Evolutionary conservation across 2,113 vertebrate genomes (phyloP).

Genomic region (Monarcha castaneiventris): DNA sequence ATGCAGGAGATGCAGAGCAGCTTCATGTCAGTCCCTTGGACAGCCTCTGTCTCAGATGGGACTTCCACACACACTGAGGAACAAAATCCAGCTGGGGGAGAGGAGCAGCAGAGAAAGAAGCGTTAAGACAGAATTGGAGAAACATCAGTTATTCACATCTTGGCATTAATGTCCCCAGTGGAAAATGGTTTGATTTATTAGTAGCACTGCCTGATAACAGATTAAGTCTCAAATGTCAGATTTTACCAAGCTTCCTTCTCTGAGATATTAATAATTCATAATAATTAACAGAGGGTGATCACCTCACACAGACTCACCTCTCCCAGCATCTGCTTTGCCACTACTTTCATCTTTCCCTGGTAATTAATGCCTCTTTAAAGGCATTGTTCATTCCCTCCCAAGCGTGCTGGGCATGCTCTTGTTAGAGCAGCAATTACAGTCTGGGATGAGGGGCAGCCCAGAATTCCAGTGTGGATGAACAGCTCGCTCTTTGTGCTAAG

Average conservation of each 20-base stretch:
- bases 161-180: neutral
- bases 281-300: conserved; percentile 13
- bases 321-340: conserved; percentile 10
- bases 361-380: neutral
- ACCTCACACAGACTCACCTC: neutral
- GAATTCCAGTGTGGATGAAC: neutral
- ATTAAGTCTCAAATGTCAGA: neutral
- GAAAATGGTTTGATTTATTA: neutral
- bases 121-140: neutral
- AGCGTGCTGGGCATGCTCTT: neutral
- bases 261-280: neutral
- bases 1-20: conserved; percentile 92
- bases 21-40: conserved; percentile 84
- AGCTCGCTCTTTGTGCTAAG: neutral
- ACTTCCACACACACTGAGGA: conserved; percentile 90
- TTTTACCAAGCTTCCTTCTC: neutral
- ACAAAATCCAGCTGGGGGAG: conserved; percentile 76
- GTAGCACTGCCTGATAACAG: neutral
- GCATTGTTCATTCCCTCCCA: neutral
- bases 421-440: neutral
- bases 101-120: neutral
- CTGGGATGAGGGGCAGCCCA: neutral
- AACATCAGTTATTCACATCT: neutral
- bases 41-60: conserved; percentile 85
- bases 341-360: neutral